Percentiles rank a stretch among this genome's conserved stretches.
Conservation (phyloP, 2,113 vertebrate genomes). For the Morone saxatilis region DNA sequence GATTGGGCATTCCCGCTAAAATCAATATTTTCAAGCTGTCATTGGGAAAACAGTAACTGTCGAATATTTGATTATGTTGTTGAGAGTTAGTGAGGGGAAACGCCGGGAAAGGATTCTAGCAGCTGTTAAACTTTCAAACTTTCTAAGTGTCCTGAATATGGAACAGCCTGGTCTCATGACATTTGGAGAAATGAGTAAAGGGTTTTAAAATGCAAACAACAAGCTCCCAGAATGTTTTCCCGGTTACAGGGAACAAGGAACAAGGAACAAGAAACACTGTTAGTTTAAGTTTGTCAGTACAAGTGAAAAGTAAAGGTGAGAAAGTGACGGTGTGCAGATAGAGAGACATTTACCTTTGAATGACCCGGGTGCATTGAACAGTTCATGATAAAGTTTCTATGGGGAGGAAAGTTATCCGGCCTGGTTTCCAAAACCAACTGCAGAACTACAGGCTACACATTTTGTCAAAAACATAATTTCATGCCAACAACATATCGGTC, state of each 20-base stretch:
- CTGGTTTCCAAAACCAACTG: background rate
- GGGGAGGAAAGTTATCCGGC: no score
- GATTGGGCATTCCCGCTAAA: background rate
- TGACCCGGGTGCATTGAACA: background rate
- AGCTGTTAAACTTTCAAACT: slow-evolving; percentile 12
- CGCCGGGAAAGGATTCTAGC: background rate
- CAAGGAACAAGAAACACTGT: background rate
- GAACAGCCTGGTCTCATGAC: background rate
- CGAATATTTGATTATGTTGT: background rate
- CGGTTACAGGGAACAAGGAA: background rate
- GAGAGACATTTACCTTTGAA: background rate
- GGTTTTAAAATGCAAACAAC: slow-evolving; percentile 1
- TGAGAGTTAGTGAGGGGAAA: background rate
- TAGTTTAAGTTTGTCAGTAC: background rate
- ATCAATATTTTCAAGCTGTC: slow-evolving; percentile 5
- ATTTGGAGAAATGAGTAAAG: background rate
- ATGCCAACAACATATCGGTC: background rate
- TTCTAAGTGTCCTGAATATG: background rate
- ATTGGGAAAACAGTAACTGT: background rate
- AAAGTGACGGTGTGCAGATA: background rate
- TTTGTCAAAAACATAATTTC: background rate
- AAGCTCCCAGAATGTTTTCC: background rate
- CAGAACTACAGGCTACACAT: background rate
- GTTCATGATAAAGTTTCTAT: background rate
- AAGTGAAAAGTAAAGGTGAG: background rate